Conservation (phyloP, 2,888 invertebrate genomes). For the Morpho deidamia region DNA sequence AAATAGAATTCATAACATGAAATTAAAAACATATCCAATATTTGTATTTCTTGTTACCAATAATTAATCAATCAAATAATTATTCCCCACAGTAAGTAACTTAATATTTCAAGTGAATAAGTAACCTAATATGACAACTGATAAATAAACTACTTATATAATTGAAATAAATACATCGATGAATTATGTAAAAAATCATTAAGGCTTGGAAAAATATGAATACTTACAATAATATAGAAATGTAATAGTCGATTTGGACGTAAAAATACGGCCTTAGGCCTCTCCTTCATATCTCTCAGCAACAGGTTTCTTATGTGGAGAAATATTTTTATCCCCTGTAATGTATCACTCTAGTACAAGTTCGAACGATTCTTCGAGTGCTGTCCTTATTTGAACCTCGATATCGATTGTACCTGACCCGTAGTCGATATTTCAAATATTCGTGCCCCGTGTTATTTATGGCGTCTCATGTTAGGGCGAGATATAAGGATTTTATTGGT, state of each 20-base stretch:
- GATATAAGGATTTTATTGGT: slow-evolving; percentile 58
- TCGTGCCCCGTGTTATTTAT: slow-evolving; percentile 46
- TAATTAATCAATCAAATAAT: too few relatives aligned
- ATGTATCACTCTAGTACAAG: slow-evolving; percentile 57
- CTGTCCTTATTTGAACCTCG: slow-evolving; percentile 27
- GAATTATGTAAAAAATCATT: too few relatives aligned
- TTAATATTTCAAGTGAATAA: too few relatives aligned
- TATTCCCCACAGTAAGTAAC: too few relatives aligned
- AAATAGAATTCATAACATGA: too few relatives aligned
- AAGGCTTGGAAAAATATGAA: neutral
- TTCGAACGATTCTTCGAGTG: slow-evolving; percentile 44
- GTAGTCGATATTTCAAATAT: slow-evolving; percentile 42
- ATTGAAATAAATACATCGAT: too few relatives aligned
- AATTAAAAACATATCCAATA: too few relatives aligned
- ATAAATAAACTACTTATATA: too few relatives aligned
- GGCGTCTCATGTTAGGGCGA: slow-evolving; percentile 39
- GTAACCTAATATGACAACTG: too few relatives aligned
- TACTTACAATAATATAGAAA: slow-evolving; percentile 6
- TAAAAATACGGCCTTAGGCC: slow-evolving; percentile 26
- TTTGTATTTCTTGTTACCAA: too few relatives aligned
- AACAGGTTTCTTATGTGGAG: slow-evolving; percentile 62
- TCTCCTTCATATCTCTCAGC: slow-evolving; percentile 49
- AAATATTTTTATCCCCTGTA: slow-evolving; percentile 68
- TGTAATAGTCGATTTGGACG: slow-evolving; percentile 19
- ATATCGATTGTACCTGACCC: slow-evolving; percentile 34